Evolutionary conservation across 2,113 vertebrate species (phyloP).

Genomic region (Morone chrysops): DNA sequence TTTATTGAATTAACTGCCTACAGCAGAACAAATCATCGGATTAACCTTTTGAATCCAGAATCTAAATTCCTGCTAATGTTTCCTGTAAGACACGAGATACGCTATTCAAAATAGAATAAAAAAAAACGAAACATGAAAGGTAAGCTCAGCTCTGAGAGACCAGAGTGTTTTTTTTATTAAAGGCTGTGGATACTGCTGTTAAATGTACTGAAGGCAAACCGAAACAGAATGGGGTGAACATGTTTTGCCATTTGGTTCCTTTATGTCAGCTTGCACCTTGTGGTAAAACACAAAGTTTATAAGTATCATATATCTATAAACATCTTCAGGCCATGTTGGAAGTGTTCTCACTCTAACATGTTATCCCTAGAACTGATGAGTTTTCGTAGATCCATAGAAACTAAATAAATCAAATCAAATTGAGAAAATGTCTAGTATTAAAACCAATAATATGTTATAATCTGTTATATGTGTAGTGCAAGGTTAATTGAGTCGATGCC

Average conservation of each 20-base stretch:
- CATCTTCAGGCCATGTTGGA: not conserved
- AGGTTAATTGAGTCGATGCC: too few species aligned
- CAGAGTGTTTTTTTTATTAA: not conserved
- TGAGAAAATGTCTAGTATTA: too few species aligned
- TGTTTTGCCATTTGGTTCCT: not conserved
- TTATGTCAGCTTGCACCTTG: not conserved
- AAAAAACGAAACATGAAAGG: not conserved
- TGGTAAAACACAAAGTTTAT: not conserved
- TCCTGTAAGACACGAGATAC: constrained; percentile 3
- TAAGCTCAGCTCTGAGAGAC: not conserved
- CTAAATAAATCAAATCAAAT: too few species aligned
- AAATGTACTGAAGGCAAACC: not conserved
- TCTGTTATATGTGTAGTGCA: too few species aligned
- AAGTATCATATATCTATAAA: not conserved
- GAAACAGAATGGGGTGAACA: not conserved
- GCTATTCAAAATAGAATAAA: not conserved
- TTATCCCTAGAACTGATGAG: not conserved
- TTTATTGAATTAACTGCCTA: constrained; percentile 1
- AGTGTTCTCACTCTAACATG: not conserved
- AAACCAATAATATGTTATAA: too few species aligned
- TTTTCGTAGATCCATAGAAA: too few species aligned
- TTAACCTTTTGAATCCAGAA: constrained; percentile 16
- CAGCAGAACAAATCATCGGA: not conserved
- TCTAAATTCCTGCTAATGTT: constrained; percentile 5
- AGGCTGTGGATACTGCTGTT: not conserved